Evolutionary conservation across 2,113 vertebrate species (phyloP).

Genomic region (Conger conger): DNA sequence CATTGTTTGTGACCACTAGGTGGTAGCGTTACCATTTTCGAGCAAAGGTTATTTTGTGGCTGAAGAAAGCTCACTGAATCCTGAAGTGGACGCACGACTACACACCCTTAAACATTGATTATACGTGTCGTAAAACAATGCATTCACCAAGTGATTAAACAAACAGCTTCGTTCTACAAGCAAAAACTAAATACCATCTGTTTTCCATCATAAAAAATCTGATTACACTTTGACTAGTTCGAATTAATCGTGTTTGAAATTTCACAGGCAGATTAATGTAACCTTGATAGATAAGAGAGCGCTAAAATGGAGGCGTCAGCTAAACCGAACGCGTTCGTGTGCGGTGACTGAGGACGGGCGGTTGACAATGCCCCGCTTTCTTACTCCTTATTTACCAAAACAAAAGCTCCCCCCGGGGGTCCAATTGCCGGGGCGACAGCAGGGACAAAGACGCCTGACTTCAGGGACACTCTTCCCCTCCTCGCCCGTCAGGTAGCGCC

Average conservation of each 20-base stretch:
- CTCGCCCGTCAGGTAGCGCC: not conserved
- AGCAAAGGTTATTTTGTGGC: not conserved
- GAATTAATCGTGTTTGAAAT: not conserved
- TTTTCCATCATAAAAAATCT: not conserved
- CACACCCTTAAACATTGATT: not conserved
- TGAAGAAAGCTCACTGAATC: not conserved
- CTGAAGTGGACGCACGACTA: not conserved
- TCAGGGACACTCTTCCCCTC: not conserved
- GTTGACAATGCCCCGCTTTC: not conserved
- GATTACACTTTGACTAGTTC: not conserved
- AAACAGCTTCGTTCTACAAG: not conserved
- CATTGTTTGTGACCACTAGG: not conserved
- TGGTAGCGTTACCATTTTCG: not conserved
- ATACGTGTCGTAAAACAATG: not conserved
- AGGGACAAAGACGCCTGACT: not conserved
- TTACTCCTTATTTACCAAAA: not conserved
- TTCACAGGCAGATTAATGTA: not conserved
- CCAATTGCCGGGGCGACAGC: not conserved
- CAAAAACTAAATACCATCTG: not conserved
- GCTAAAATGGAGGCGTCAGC: not conserved
- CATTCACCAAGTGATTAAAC: not conserved
- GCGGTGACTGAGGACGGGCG: not conserved
- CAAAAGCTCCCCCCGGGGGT: not conserved
- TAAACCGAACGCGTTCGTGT: not conserved
- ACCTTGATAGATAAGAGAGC: not conserved